Percentiles rank a stretch among this genome's conserved stretches.
Conservation (phyloP, 2,797 vertebrate genomes). For the Lemur catta region DNA sequence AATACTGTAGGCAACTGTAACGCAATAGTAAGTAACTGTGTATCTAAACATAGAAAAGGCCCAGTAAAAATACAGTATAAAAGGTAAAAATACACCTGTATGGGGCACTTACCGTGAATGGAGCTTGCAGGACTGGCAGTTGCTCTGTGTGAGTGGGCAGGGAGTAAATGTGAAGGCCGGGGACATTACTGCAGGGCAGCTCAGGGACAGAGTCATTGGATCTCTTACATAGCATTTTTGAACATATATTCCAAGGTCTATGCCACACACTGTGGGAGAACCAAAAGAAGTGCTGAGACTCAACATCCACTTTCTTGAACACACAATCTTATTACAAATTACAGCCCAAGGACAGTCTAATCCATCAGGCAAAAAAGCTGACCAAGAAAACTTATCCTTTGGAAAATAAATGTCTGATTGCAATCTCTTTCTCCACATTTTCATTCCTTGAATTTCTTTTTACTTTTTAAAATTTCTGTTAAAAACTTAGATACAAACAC, state of each 20-base stretch:
- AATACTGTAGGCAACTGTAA: not conserved
- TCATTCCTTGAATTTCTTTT: not conserved
- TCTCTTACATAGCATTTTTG: not conserved
- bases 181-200: not conserved
- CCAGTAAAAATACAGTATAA: not conserved
- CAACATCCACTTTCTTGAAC: not conserved
- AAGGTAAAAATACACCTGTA: not conserved
- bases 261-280: not conserved
- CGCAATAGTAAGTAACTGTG: not conserved
- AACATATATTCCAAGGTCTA: not conserved
- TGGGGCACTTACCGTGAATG: not conserved
- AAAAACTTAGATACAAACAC: not conserved
- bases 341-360: not conserved
- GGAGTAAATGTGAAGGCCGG: not conserved
- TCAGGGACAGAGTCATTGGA: not conserved
- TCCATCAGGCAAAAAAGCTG: not conserved
- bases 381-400: not conserved
- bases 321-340: not conserved
- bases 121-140: not conserved
- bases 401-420: not conserved
- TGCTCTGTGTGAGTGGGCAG: not conserved
- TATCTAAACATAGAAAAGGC: not conserved
- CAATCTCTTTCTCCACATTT: not conserved
- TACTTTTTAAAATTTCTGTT: not conserved
- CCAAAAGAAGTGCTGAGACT: not conserved